Evolutionary conservation across 2,113 vertebrate genomes (phyloP), one percentile per base, ranked within the genome.

Genomic region (Labeo rohita): DNA sequence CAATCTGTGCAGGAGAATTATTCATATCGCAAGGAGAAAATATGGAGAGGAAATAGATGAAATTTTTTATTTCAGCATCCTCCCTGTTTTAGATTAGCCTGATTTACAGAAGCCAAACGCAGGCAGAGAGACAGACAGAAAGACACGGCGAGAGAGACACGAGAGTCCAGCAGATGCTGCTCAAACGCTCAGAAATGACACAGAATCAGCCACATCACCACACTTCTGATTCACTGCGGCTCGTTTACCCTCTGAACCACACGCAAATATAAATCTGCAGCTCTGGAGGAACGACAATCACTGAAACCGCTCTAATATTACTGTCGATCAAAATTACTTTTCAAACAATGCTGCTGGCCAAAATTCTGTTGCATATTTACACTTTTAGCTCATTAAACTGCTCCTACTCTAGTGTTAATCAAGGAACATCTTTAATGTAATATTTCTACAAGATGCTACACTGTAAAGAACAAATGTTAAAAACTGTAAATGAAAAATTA

Each of bases 11-110:
- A 43, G 21, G 23, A 88, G 59, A 59, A 83, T 83, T 78, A 88
- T 88, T 88, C 49, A 85, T 88, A 54, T 70, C 78, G 79, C 50
- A 83, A 23, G 66, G 63, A 85, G 83, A 85, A 85, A 85, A 82
- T 83, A 75, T 88, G 84, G 74, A 85, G 39, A 80, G 87, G 84
- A 85, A 83, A 85, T 85, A 75, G 74, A 78, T 56, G 47, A 82
- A 83, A 83, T 85, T 85, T 83, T 85, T 78, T 50, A 72, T 83
- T 83, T 86, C 54, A 86, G 54, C 76, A 85, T 85, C 72, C 49
- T 74, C 72, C 61, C 65, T 66, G 84, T 63, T 88, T 85, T 70
- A 88, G 84, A 63, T 78, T 75, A 63, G 23, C 21, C 79, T 70
- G 61, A 88, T 85, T 45, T 85, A 63, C 87, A 83, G 80, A 70